Evolutionary conservation across 30 jellyfish, hydroid and myxozoan species (phyloP), one percentile per base, ranked within the genome.

Genomic region (Rhopilema esculentum): DNA sequence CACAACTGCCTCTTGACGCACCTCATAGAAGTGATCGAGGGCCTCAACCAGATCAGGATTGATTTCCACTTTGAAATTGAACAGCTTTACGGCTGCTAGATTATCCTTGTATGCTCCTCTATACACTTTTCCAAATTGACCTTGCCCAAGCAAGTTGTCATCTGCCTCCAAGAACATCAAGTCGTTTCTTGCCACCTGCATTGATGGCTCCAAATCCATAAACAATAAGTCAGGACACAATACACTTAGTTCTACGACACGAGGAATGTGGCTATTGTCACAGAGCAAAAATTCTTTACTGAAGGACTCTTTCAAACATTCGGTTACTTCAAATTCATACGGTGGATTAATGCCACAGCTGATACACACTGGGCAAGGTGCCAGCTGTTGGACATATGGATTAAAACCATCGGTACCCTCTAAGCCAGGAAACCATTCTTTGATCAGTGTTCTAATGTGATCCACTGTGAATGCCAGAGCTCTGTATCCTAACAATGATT

Each of bases 361-460:
- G 8, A 24, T 79, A 52, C 99, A 95, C 4, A 86, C 57, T 1
- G 99, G 98, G 67, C 99, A 95, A 7, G 97, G 97, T 19, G 83
- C 88, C n/a, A 80, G 65, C 73, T 89, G 95, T 33, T 48, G 61
- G 6, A 93, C 96, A 53, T 87, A 78, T 0, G 97, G 90, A 1
- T 49, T 49, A 70, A 32, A 78, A 2, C 97, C 97, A 77, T 93
- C 91, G 25, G 85, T 72, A 25, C 98, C 97, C 61, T 75, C 70
- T 32, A 90, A 63, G 16, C 98, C 97, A 23, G 97, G 97, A 68
- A 83, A 95, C 99, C 99, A 95, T 79, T 95, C 99, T 50, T 85
- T 85, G 49, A 95, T 81, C 74, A 95, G 86, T 21, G 99, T 95
- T 20, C 97, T 86, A 50, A 95, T 70, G 64, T 95, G 99, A 66